phyloP scores from a whole-genome alignment of 2,113 vertebrate species.

The Xerus inauris region DNA sequence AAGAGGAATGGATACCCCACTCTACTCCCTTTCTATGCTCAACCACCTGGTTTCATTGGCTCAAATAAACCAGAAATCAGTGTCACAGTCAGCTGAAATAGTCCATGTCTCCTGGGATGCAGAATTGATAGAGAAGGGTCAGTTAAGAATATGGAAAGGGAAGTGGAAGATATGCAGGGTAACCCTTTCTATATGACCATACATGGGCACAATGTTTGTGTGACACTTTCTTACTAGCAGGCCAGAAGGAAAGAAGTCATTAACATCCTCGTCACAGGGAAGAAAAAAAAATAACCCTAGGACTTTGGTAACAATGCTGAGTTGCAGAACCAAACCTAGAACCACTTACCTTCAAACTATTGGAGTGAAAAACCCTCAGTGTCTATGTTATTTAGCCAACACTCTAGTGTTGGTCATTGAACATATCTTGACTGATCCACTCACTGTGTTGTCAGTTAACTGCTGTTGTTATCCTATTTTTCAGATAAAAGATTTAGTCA shows the following conservation, averaged over 20 bases:
- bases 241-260: not conserved
- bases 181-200: not conserved
- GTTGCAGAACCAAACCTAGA: not conserved
- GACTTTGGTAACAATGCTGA: not conserved
- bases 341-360: not conserved
- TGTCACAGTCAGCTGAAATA: not conserved
- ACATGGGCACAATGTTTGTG: not conserved
- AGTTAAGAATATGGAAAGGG: not conserved
- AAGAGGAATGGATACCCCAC: not conserved
- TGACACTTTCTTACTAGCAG: not conserved
- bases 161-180: not conserved
- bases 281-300: not conserved
- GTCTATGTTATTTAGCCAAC: not conserved
- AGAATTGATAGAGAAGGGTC: not conserved
- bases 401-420: not conserved
- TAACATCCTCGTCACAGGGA: not conserved
- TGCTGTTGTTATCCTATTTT: not conserved
- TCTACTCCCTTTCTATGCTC: not conserved
- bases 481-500: not conserved
- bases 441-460: not conserved
- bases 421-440: not conserved
- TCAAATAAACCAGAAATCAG: not conserved
- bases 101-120: not conserved
- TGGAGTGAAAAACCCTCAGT: not conserved
- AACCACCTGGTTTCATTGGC: not conserved